These are phyloP conservation scores for Actias luna DNA, from an alignment of 2,888 invertebrate genomes.

Conservation along the genomic window DNA sequence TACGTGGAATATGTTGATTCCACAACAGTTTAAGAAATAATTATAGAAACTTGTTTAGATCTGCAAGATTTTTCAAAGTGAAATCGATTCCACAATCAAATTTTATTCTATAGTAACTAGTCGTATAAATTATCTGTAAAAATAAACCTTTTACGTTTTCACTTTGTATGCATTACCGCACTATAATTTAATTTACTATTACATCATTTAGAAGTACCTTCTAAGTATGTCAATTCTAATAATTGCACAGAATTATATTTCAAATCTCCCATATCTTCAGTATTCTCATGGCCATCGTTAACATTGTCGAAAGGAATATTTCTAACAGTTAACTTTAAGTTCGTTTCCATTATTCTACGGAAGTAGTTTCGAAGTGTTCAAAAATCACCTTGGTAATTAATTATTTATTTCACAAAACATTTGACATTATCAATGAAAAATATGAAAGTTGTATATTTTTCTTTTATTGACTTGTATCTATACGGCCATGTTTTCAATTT, in stretches of 20 bases:
- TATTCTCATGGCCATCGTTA: slow-evolving; percentile 32
- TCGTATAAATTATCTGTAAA: not conserved
- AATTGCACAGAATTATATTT: slow-evolving; percentile 37
- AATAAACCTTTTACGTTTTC: not conserved
- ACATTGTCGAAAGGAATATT: slow-evolving; percentile 19
- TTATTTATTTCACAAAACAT: slow-evolving; percentile 37
- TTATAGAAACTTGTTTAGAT: no score
- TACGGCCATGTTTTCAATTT: slow-evolving; percentile 26
- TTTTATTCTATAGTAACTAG: no score
- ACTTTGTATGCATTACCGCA: not conserved
- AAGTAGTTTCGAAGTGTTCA: slow-evolving; percentile 21
- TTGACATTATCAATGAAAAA: not conserved
- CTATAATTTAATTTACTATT: not conserved
- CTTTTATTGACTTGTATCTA: slow-evolving; percentile 22
- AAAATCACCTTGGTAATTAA: slow-evolving; percentile 53
- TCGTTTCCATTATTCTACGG: slow-evolving; percentile 16
- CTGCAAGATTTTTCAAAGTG: no score
- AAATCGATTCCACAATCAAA: no score
- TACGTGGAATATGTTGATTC: no score
- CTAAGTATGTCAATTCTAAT: slow-evolving; percentile 41
- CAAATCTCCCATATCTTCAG: slow-evolving; percentile 31
- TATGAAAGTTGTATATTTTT: not conserved
- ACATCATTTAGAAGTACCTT: slow-evolving; percentile 34
- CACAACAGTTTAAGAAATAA: no score
- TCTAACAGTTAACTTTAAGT: slow-evolving; percentile 15